Base-by-base conservation (phyloP, 2,113 vertebrate species). In the Mesocricetus auratus region DNA sequence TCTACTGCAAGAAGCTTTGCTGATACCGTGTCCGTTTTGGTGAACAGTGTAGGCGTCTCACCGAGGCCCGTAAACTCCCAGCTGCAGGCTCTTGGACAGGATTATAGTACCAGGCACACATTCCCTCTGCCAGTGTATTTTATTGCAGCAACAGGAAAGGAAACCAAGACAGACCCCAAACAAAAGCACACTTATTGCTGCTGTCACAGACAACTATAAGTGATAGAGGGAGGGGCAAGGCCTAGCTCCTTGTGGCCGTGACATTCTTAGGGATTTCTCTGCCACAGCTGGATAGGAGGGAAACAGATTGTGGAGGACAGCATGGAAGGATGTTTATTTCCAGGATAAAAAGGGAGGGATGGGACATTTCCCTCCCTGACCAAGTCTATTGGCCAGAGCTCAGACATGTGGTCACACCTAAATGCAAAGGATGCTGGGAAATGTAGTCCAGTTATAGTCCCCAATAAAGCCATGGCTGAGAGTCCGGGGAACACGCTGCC, bases 391-490 rank as follows among this genome's bases (percentile, higher is more conserved):
- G 94, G 89, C 78, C 56, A 81, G 87, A 64, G 12, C 16, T 68
- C 17, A 16, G 62, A 36, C 83, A 66, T 1, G 53, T 78, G 93
- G 10, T 11, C 15, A 22, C 3, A 1, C 11, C 11, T 26, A 36
- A 13, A 74, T 50, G 24, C 87, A 93, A 87, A 5, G 91, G 47
- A 79, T 7, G 16, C 68, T 98, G 97, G 94, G 96, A 97, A 96
- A 93, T 89, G 96, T 62, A 97, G 97, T 95, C 60, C 71, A 3
- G 26, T 36, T 24, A 2, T 1, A 2, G 31, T 26, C 73, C 89
- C 26, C 21, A 68, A 42, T 75, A 39, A 74, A 47, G 24, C 1
- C 24, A 3, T 8, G 75, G 53, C 19, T 31, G 12, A 17, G 45
- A 73, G 26, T n/a, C 74, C 86, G 74, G 73, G 50, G 73, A 36